Conservation (phyloP, 2,888 invertebrate species). For the Seira musarum region DNA sequence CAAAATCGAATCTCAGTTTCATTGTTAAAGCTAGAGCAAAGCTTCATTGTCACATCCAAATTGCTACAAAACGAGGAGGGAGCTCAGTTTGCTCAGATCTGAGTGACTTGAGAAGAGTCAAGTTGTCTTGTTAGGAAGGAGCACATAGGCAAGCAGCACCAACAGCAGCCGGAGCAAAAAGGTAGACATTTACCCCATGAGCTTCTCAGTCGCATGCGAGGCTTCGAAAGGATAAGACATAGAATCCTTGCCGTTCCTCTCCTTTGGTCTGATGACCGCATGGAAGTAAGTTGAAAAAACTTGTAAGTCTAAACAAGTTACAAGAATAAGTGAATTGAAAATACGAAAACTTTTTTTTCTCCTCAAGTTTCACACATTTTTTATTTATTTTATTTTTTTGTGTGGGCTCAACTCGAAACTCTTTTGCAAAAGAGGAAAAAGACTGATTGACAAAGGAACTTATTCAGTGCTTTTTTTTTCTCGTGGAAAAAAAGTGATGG, state of each 20-base stretch:
- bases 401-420: neutral
- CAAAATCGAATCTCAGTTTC: too few species aligned
- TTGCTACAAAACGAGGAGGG: conserved; percentile 1
- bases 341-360: neutral
- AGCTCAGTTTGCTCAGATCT: neutral
- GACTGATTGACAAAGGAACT: neutral
- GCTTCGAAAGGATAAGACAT: conserved; percentile 49
- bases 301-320: conserved; percentile 7
- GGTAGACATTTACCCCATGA: conserved; percentile 2
- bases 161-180: neutral
- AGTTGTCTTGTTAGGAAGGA: neutral
- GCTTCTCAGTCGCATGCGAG: conserved; percentile 54
- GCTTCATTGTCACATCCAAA: conserved; percentile 6
- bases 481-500: neutral
- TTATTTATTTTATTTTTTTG: neutral
- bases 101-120: conserved; percentile 15
- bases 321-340: conserved; percentile 21
- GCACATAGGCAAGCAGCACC: neutral
- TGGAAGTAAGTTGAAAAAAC: conserved; percentile 18
- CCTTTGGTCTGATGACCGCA: neutral
- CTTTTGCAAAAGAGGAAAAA: conserved; percentile 1
- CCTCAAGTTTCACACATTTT: conserved; percentile 4
- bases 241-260: conserved; percentile 33
- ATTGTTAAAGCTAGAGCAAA: neutral
- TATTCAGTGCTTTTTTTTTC: neutral